Base-by-base conservation (phyloP, 2,797 vertebrate species). In the Hypotaenidia okinawae region DNA sequence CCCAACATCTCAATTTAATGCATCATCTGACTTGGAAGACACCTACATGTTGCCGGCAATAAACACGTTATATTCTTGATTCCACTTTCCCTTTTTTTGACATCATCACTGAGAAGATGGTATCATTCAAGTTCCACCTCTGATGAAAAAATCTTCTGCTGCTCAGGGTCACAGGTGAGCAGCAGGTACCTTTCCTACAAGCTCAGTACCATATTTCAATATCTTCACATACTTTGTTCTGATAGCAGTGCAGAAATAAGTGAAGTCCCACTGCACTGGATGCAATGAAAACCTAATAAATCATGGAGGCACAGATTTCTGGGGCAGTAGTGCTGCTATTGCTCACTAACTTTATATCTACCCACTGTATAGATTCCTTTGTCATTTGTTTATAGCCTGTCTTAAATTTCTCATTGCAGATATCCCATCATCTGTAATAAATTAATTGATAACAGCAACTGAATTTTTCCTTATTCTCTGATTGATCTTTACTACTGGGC, bases 141-240 rank as follows among this genome's bases (percentile, higher is more conserved):
- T 58, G 32, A 35, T 13, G 30, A 90, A 35, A 35, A 11, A 85
- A 18, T 14, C 2, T 77, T 68, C 49, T 88, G 57, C 11, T 37
- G 27, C 23, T 62, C 9, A 3, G 22, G 52, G 16, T 27, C 68
- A 39, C 0, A 0, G 30, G 12, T 55, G 33, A 88, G 47, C 28
- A 74, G 13, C 18, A 28, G 57, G 16, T 27, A 70, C 37, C 39
- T 67, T 22, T 69, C 57, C 54, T 63, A 28, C 21, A 66, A 88
- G 27, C 9, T 86, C 9, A 35, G 17, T n/a, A 41, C 15, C 43
- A 30, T 21, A 25, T 35, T 69, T 70, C 43, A 78, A 11, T 9
- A 45, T 54, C 49, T 64, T 85, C 12, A 30, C 3, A 0, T 19
- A 3, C 32, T 89, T 92, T 79, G 4, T 67, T 61, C 24, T 47